Conservation (phyloP, 2,797 vertebrate species). For the Tympanoctomys barrerae region DNA sequence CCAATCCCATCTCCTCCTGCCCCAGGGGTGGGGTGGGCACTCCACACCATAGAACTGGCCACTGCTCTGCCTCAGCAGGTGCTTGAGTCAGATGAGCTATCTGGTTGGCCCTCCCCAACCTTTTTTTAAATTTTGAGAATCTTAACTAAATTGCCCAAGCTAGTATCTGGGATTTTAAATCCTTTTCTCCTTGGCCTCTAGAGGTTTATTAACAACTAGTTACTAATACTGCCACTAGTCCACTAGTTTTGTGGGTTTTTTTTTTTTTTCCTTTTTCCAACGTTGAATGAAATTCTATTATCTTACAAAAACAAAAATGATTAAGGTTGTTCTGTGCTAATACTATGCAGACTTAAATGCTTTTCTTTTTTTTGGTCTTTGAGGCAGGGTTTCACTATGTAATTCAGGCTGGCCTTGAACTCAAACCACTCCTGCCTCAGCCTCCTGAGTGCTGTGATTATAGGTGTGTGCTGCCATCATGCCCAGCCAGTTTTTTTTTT, state of each 20-base stretch:
- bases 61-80: too few species aligned
- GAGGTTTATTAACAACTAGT: slow-evolving; percentile 24
- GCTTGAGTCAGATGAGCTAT: too few species aligned
- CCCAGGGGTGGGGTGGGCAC: too few species aligned
- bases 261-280: background rate
- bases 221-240: background rate
- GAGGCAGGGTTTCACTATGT: too few species aligned
- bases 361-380: background rate
- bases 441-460: too few species aligned
- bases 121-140: background rate
- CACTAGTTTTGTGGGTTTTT: background rate
- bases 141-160: background rate
- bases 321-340: slow-evolving; percentile 5
- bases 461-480: too few species aligned
- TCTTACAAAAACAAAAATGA: background rate
- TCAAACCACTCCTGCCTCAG: too few species aligned
- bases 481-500: too few species aligned
- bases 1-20: too few species aligned
- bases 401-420: too few species aligned
- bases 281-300: background rate
- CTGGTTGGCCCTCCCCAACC: too few species aligned
- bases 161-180: background rate
- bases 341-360: background rate
- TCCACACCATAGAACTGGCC: too few species aligned
- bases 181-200: background rate